phyloP scores from a whole-genome alignment of 2,888 invertebrate species.

The Argynnis bischoffii region DNA sequence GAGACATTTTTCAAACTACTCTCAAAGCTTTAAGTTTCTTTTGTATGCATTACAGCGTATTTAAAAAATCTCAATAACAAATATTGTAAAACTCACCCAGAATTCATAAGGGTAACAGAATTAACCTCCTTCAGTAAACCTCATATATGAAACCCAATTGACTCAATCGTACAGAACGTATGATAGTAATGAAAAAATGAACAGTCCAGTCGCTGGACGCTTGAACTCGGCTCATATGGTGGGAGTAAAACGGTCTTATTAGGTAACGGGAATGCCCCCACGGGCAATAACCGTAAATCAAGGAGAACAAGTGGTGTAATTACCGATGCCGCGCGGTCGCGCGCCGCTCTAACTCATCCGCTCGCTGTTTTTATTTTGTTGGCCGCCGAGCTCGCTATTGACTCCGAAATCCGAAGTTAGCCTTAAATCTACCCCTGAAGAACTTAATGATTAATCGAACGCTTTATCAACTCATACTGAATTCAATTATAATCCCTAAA shows the following conservation, averaged over 20 bases:
- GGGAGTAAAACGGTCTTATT: slow-evolving; percentile 81
- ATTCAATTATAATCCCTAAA: slow-evolving; percentile 66
- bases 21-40: slow-evolving; percentile 33
- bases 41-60: not conserved
- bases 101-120: not conserved
- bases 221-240: slow-evolving; percentile 72
- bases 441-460: slow-evolving; percentile 72
- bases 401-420: slow-evolving; percentile 74
- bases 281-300: slow-evolving; percentile 83
- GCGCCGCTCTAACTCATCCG: slow-evolving; percentile 80
- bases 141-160: not conserved
- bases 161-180: not conserved
- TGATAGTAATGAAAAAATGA: slow-evolving; percentile 19
- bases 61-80: not conserved
- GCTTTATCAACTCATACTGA: slow-evolving; percentile 68
- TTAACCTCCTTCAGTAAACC: not conserved
- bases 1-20: slow-evolving; percentile 41
- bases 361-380: slow-evolving; percentile 80
- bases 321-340: slow-evolving; percentile 80
- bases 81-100: not conserved
- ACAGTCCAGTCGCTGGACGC: slow-evolving; percentile 58
- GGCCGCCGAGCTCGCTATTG: slow-evolving; percentile 71
- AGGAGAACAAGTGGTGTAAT: slow-evolving; percentile 83
- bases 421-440: slow-evolving; percentile 65
- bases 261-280: slow-evolving; percentile 81